Conservation (phyloP, 2,797 vertebrate species). For the Carcharodon carcharias region DNA sequence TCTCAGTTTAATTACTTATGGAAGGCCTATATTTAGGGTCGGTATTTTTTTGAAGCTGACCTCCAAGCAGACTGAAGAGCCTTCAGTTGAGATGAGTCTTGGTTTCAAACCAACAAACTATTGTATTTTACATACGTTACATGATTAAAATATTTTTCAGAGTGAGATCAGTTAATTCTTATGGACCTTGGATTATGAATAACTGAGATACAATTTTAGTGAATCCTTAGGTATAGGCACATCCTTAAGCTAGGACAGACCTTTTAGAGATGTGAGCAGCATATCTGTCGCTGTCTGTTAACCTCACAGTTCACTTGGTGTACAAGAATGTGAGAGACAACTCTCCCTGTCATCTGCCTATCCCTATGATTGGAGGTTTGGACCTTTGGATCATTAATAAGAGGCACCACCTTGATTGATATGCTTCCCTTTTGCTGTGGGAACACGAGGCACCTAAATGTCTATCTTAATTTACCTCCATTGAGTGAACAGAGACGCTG, state of each 20-base stretch:
- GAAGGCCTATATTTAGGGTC: too few relatives aligned
- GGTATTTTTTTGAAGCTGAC: too few relatives aligned
- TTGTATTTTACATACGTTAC: background rate
- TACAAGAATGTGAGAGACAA: background rate
- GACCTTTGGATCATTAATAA: too few relatives aligned
- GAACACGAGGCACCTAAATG: background rate
- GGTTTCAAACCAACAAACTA: background rate
- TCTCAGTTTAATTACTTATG: too few relatives aligned
- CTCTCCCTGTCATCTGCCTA: background rate
- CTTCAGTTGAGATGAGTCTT: too few relatives aligned
- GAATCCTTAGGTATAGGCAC: background rate
- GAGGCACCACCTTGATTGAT: background rate
- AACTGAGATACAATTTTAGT: background rate
- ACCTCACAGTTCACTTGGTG: background rate
- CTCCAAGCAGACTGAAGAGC: too few relatives aligned
- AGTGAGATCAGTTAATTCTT: background rate
- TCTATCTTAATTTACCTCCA: background rate
- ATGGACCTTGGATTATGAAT: background rate
- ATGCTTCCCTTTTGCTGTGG: too few relatives aligned
- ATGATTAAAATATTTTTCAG: too few relatives aligned
- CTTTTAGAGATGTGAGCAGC: background rate
- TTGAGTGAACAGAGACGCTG: background rate
- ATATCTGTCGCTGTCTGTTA: background rate
- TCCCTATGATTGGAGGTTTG: background rate
- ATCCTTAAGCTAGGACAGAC: background rate